These are phyloP conservation scores for Chamaea fasciata DNA, from an alignment of 2,113 vertebrate genomes.

Conservation along the genomic window DNA sequence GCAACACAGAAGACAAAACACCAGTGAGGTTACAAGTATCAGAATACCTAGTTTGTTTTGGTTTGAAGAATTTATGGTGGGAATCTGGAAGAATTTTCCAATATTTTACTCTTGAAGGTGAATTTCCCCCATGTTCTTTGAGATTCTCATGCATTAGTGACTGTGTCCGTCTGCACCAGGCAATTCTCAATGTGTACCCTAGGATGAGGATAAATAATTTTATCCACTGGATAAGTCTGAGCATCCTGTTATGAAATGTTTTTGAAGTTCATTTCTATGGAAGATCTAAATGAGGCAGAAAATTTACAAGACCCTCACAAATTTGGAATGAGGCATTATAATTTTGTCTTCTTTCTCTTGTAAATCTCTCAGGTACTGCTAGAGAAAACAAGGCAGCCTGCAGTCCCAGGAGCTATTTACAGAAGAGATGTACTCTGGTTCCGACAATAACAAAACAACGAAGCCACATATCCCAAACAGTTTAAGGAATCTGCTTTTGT, in stretches of 20 bases:
- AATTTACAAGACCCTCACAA: neutral
- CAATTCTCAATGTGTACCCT: neutral
- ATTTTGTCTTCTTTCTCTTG: neutral
- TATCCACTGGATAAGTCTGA: neutral
- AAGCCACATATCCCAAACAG: neutral
- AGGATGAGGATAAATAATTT: neutral
- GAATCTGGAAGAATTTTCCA: neutral
- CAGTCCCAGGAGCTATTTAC: neutral
- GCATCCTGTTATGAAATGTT: neutral
- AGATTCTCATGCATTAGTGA: neutral
- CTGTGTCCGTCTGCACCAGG: rapidly evolving
- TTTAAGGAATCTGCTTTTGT: neutral
- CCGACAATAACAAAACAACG: neutral
- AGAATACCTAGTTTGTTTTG: neutral
- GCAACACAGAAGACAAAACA: neutral
- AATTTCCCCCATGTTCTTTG: rapidly evolving
- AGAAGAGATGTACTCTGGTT: neutral
- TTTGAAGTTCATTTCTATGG: neutral
- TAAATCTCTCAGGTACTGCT: neutral
- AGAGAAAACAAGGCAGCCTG: neutral
- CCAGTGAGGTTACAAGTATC: neutral
- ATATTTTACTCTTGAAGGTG: neutral
- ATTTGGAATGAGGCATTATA: neutral
- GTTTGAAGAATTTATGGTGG: neutral
- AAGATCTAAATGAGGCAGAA: neutral